Evolutionary conservation across 2,888 invertebrate species (phyloP).

Genomic region (Lithophane leautieri): DNA sequence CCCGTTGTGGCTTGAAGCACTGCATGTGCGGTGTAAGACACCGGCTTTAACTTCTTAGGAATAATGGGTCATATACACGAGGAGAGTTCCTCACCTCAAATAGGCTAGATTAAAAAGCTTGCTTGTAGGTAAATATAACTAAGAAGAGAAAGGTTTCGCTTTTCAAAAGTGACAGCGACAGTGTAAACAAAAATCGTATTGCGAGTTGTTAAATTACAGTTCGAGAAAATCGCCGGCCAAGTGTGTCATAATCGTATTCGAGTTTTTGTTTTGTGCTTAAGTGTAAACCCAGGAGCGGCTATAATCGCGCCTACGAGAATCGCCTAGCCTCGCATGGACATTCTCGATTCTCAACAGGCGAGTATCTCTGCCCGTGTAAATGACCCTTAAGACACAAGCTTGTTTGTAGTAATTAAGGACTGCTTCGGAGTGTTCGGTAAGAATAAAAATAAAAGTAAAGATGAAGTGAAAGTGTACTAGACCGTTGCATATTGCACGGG

Average conservation of each 20-base stretch:
- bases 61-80: slow-evolving; percentile 21
- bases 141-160: not conserved
- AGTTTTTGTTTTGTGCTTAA: not conserved
- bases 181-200: not conserved
- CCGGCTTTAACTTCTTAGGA: slow-evolving; percentile 47
- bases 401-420: slow-evolving; percentile 50
- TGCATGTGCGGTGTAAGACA: slow-evolving; percentile 67
- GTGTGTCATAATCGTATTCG: not conserved
- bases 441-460: slow-evolving; percentile 53
- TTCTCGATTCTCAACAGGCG: not conserved
- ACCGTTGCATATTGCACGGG: slow-evolving; percentile 59
- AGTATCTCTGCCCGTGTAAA: slow-evolving; percentile 21
- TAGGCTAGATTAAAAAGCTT: not conserved
- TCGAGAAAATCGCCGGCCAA: not conserved
- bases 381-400: slow-evolving; percentile 6
- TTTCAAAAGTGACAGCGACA: not conserved
- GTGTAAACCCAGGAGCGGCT: not conserved
- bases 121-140: not conserved
- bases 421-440: slow-evolving; percentile 27
- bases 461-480: slow-evolving; percentile 56
- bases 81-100: not conserved
- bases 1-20: slow-evolving; percentile 68
- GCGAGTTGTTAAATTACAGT: not conserved
- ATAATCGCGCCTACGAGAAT: not conserved
- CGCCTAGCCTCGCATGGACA: not conserved